Evolutionary conservation across 30 jellyfish, hydroid and myxozoan species (phyloP), one percentile per base, ranked within the genome.

Genomic region (Aurelia coerulea): DNA sequence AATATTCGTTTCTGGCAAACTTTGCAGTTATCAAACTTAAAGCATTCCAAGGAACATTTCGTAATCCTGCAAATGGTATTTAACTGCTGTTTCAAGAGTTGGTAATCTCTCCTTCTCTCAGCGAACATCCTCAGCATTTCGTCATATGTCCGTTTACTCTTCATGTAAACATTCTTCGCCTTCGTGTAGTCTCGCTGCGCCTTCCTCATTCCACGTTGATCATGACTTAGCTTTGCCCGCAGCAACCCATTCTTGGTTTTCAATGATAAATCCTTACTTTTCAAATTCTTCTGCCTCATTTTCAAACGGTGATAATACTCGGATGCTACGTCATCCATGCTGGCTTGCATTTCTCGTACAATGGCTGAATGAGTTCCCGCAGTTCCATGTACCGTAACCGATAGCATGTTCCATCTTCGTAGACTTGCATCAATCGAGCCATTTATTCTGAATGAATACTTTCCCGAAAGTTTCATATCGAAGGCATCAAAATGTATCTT

Each of bases 341-440:
- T 69, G 31, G 31, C 76, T 70, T 94, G 99, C 74, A 94, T 33
- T 19, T 76, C 78, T 29, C n/a, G 32, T 10, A 94, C 59, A 16
- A 94, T 46, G 34, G 31, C 53, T 9, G 97, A 84, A 5, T 79
- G 68, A 1, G 71, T 65, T 23, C 65, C 66, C 1, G 96, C 96
- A 3, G 56, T 42, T 6, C 99, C 99, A 17, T 74, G 33, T 3
- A 83, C 69, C 1, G 11, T 59, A 3, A 74, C 92, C 8, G 92
- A 59, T 75, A 81, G 75, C 96, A 77, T 71, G 39, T 89, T 77
- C 99, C 99, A 94, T 69, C 87, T 65, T 3, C 81, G 68, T 64
- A 84, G 54, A 7, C 67, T 68, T 4, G 92, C 62, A 54, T 89
- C 91, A 35, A 89, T 78, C n/a, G 96, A 81, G 14, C 84, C 88